These are phyloP conservation scores for Seriola rivoliana DNA, from an alignment of 2,113 vertebrate species.

Conservation along the genomic window DNA sequence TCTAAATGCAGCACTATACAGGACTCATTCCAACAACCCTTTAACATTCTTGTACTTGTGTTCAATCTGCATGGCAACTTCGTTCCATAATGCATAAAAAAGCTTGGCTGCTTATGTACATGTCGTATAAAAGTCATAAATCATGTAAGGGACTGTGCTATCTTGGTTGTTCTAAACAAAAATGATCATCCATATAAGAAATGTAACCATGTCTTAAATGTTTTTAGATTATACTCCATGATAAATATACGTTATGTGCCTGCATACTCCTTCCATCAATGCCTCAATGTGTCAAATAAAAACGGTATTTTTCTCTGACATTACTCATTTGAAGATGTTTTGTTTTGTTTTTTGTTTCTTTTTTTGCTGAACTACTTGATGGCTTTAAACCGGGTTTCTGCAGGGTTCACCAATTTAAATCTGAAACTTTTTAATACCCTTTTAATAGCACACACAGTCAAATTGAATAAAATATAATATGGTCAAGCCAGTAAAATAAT, in stretches of 20 bases:
- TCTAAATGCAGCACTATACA: conserved; percentile 59
- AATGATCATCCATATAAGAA: conserved; percentile 60
- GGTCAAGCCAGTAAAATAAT: neutral
- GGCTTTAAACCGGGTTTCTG: conserved; percentile 2
- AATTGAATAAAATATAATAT: neutral
- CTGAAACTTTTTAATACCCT: neutral
- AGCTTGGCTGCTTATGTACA: conserved; percentile 70
- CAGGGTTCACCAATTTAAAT: neutral
- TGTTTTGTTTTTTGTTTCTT: neutral
- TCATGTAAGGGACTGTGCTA: conserved; percentile 57
- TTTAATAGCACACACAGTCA: neutral
- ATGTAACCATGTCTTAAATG: conserved; percentile 69
- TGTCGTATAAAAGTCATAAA: conserved; percentile 64
- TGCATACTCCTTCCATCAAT: conserved; percentile 76
- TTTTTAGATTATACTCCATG: conserved; percentile 72
- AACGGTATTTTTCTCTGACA: conserved; percentile 69
- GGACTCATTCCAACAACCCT: conserved; percentile 60
- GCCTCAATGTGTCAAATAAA: conserved; percentile 78
- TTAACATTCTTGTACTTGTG: conserved; percentile 66
- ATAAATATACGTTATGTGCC: conserved; percentile 75
- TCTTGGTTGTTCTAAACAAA: conserved; percentile 61
- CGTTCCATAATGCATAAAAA: conserved; percentile 66
- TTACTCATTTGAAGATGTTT: conserved; percentile 23
- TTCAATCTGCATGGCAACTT: conserved; percentile 68
- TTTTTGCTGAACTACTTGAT: neutral